Percentiles rank a stretch among this genome's conserved stretches.
phyloP scores from a whole-genome alignment of 1,140 invertebrate species.

The Thaumetopoea pityocampa region DNA sequence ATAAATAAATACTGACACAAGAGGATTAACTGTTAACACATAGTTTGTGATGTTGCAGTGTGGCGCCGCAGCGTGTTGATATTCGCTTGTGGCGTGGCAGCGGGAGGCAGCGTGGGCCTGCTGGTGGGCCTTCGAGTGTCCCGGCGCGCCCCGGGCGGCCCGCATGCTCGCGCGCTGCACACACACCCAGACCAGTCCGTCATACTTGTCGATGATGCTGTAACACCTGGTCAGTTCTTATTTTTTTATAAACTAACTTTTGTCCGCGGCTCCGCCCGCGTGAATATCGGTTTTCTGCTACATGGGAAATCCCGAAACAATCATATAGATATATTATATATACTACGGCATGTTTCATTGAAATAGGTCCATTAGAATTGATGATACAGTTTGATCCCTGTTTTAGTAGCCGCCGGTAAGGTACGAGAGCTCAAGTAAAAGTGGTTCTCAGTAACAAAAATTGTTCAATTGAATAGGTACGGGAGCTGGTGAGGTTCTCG shows the following conservation, averaged over 20 bases:
- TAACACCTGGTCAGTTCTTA: slow-evolving; percentile 34
- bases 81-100: slow-evolving; percentile 53
- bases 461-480: too few species aligned
- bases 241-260: too few species aligned
- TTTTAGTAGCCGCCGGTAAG: too few species aligned
- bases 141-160: slow-evolving; percentile 36
- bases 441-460: too few species aligned
- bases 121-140: slow-evolving; percentile 46
- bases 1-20: not conserved
- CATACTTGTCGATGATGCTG: slow-evolving; percentile 52
- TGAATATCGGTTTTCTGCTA: too few species aligned
- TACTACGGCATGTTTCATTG: too few species aligned
- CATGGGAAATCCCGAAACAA: too few species aligned
- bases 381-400: too few species aligned
- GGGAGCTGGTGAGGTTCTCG: slow-evolving; percentile 51
- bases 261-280: too few species aligned
- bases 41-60: slow-evolving; percentile 40
- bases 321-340: too few species aligned
- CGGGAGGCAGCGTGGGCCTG: slow-evolving; percentile 52
- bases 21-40: not conserved
- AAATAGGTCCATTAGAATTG: too few species aligned
- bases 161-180: slow-evolving; percentile 56
- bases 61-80: slow-evolving; percentile 66
- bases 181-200: slow-evolving; percentile 55
- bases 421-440: too few species aligned